Evolutionary conservation across 1,140 invertebrate genomes (phyloP), one percentile per base, ranked within the genome.

Genomic region (Eubasilissa regina): DNA sequence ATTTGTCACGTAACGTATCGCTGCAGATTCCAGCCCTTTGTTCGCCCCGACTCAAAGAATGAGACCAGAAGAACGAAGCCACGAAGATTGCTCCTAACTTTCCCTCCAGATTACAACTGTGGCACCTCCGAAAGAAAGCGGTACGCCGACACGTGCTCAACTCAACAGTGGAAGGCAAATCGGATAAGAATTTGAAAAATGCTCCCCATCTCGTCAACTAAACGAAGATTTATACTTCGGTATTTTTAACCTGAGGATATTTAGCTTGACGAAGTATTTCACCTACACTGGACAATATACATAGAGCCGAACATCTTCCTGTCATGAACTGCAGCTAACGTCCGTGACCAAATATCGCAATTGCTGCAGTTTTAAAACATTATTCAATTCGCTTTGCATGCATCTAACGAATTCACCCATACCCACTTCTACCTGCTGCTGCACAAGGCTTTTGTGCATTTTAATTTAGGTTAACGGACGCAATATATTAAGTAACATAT

Each of bases 171-270:
- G 80, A 73, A 74, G 72, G 73, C 72, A 74, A 77, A 82, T 82
- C 81, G 78, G 81, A 82, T 82, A 82, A 82, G 81, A 79, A 82
- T 82, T 79, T 82, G 81, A 82, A 79, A 82, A 82, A 82, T 82
- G 78, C 75, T 77, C 81, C 73, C 77, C 80, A 74, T 81, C 80
- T 81, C 77, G 76, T 76, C 78, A 76, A 76, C 77, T 68, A 66
- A 78, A 56, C 66, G 72, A 79, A 82, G 81, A 82, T 82, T 79
- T 82, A 82, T 76, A 77, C 75, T 77, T 72, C 78, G 17, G 43
- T 51, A 56, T 74, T 74, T 74, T 56, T 74, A 74, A 56, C 76
- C 64, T 70, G 47, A 17, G n/a, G 17, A 58, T 62, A 66, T 80
- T 77, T 64, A 17, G 64, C 17, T n/a, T n/a, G 44, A 70, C 66